phyloP scores from a whole-genome alignment of 92 coral and sea anemone species.

The Porites cylindrica region DNA sequence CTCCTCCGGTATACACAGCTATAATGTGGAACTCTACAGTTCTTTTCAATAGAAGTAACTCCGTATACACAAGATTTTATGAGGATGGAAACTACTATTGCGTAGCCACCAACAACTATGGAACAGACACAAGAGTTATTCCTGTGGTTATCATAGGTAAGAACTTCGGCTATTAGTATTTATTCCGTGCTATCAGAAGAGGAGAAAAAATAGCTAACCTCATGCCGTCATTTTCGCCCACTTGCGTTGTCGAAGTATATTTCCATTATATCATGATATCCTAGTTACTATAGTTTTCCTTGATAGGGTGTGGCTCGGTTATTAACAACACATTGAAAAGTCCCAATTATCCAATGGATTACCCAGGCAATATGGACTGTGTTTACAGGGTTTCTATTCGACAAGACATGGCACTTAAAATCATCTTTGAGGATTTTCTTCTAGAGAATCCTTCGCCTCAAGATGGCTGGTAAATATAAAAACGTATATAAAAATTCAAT shows the following conservation, averaged over 20 bases:
- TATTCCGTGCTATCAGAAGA: no score
- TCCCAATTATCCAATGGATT: constrained; percentile 22
- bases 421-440: background rate
- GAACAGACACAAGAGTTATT: background rate
- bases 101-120: background rate
- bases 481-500: no score
- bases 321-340: constrained; percentile 10
- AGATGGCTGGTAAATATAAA: background rate
- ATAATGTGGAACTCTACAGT: background rate
- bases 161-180: background rate
- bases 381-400: constrained; percentile 23
- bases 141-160: background rate
- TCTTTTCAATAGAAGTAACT: background rate
- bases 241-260: no score
- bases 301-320: constrained; percentile 22
- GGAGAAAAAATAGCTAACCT: background rate
- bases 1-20: background rate
- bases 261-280: no score
- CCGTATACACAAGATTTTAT: background rate
- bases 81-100: background rate
- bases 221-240: no score
- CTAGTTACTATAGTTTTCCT: background rate
- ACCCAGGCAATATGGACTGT: constrained; percentile 20
- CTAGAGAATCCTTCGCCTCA: background rate
- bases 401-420: background rate